Evolutionary conservation across 2,888 invertebrate species (phyloP), one percentile per base, ranked within the genome.

Genomic region (Tetragonula carbonaria): DNA sequence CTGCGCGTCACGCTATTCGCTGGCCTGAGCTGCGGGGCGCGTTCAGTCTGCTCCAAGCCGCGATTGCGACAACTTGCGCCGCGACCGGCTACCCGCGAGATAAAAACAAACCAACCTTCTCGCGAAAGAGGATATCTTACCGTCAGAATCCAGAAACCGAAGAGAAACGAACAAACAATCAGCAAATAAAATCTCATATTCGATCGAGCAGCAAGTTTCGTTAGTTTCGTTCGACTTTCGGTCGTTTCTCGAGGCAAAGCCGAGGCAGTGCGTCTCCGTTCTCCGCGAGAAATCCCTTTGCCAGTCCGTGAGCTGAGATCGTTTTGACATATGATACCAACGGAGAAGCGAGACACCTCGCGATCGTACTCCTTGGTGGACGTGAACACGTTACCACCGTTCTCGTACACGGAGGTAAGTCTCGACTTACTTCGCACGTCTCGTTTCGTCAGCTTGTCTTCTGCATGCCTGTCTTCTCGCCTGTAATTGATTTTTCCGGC

Each of bases 31-130:
- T 73, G 51, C 75, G 84, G 83, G 84, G 83, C 67, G 86, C 86
- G 82, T 90, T 92, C 92, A 92, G 92, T 92, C 88, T 90, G 91
- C 87, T 87, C 87, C 88, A 90, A 90, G 90, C 91, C 92, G 90
- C 90, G 91, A 87, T 86, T 88, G 90, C 91, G 90, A 90, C 82
- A 90, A 89, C 86, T 90, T 85, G 91, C 80, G 83, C 75, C 72
- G 82, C 78, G 82, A 89, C 84, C 78, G 78, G 80, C 85, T 86
- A 82, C 59, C 59, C 84, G 83, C 59, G 57, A 57, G 21, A 38
- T 63, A 55, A 81, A 74, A 84, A 80, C 79, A 77, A 80, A 73
- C 78, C 38, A 57, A 74, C 21, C 73, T 14, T 21, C 11, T 45
- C 45, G 45, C 51, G 51, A 14, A 28, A 28, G 28, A 28, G 28